A percentile compares a stretch with the other conserved stretches of the same genome.
These are phyloP conservation scores for Lophotriccus pileatus DNA, from an alignment of 2,797 vertebrate species.

Conservation along the genomic window DNA sequence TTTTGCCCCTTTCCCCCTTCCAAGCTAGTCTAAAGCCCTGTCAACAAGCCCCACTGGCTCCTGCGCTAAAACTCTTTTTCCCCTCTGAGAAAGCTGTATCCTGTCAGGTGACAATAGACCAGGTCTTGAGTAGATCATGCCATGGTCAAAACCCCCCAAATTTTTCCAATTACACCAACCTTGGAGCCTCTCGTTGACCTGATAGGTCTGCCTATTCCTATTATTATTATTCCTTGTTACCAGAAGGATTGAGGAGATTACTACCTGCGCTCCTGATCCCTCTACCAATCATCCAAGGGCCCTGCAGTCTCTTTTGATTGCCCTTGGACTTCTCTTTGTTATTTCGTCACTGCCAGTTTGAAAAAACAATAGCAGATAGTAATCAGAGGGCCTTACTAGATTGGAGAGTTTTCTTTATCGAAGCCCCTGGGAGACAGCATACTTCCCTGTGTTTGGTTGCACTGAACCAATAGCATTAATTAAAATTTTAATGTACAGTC, in stretches of 20 bases:
- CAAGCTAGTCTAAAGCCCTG: background rate
- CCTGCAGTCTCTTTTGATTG: background rate
- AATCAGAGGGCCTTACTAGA: background rate
- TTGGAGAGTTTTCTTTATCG: background rate
- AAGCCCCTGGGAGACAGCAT: background rate
- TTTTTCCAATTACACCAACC: background rate
- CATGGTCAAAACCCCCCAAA: background rate
- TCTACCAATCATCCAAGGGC: background rate
- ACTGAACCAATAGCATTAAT: slow-evolving; percentile 6
- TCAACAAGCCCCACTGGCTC: background rate
- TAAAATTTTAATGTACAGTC: slow-evolving; percentile 2
- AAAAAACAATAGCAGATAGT: background rate
- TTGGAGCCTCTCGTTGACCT: background rate
- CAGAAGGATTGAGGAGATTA: background rate
- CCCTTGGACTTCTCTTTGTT: background rate
- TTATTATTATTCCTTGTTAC: background rate
- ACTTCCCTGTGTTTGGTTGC: background rate
- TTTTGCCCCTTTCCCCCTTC: background rate
- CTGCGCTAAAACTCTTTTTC: background rate
- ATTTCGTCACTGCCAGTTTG: background rate
- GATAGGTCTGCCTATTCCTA: background rate
- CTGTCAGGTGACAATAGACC: background rate
- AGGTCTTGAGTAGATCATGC: background rate
- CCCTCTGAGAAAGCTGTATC: background rate
- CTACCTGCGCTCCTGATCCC: background rate